Evolutionary conservation across 2,888 invertebrate species (phyloP), one percentile per base, ranked within the genome.

Genomic region (Agrochola macilenta): DNA sequence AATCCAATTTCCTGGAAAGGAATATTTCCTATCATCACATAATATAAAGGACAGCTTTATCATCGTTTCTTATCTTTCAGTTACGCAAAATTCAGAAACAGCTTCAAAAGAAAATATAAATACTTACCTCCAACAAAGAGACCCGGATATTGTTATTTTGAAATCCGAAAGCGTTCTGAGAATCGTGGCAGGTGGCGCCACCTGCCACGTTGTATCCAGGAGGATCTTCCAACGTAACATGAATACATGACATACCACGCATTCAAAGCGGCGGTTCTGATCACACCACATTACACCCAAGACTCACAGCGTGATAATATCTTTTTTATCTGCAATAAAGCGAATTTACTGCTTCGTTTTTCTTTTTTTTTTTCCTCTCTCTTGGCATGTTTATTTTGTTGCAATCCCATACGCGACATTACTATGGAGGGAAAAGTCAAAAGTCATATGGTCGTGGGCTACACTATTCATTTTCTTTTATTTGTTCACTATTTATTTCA

Each of bases 131-230:
- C 54, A 64, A 81, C 68, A 81, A 81, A 81, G 75, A 66, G 12
- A 14, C 69, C 54, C 64, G 65, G 65, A 65, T 84, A 84, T 84
- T 60, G 81, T 81, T 84, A 84, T 81, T 84, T 81, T 81, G 61
- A 79, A 81, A 81, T 84, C 81, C 80, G 65, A 76, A 81, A 84
- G 68, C 74, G 35, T 43, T 71, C 83, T 85, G 78, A 52, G 85
- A 85, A 82, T 20, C 43, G 64, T 64, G 60, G 49, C 76, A 85
- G 82, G 69, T 82, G 82, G 64, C 60, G 54, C 39, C 58, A 82
- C 76, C 77, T 85, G 82, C 14, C 76, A 64, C 54, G 23, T n/a
- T 60, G 60, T 76, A 68, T 84, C 66, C 52, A 81, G n/a, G 30
- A 49, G 30, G 11, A 76, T 52, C 26, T 64, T 69, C 26, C 11